Percentiles rank a stretch among this genome's conserved stretches.
Conservation (phyloP, 2,797 vertebrate genomes). For the Enteromius radiatus region DNA sequence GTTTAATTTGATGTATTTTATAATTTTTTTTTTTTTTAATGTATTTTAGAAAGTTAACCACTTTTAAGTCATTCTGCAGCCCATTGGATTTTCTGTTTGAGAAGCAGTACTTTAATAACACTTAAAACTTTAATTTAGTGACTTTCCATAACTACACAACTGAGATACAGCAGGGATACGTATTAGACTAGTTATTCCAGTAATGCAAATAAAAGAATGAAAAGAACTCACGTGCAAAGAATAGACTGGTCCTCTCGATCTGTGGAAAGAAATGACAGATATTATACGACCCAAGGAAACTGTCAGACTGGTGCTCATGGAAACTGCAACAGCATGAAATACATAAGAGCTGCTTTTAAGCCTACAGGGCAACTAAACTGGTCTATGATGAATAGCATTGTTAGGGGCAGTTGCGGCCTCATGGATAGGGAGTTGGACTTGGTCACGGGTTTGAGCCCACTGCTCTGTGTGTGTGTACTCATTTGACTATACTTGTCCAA, state of each 20-base stretch:
- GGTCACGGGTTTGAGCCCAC: too few species aligned
- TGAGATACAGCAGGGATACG: not conserved
- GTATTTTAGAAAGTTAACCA: not conserved
- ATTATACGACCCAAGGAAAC: not conserved
- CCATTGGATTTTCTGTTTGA: not conserved
- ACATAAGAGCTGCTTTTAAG: not conserved
- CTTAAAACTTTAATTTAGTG: not conserved
- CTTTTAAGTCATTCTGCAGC: not conserved
- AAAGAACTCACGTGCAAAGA: constrained; percentile 93
- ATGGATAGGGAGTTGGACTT: too few species aligned
- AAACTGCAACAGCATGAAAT: not conserved
- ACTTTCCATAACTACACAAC: not conserved
- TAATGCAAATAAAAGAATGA: constrained; percentile 13
- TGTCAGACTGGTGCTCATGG: not conserved
- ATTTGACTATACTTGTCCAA: too few species aligned
- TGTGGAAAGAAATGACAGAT: constrained; percentile 71
- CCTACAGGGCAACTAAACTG: not conserved
- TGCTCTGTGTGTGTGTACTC: too few species aligned
- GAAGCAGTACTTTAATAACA: not conserved
- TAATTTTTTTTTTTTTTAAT: not conserved
- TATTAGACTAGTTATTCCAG: not conserved
- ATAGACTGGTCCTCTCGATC: constrained; percentile 97
- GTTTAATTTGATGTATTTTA: not conserved
- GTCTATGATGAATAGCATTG: not conserved
- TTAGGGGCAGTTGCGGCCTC: too few species aligned